A percentile compares a stretch with the other conserved stretches of the same genome.
Conservation (phyloP, 2,797 vertebrate genomes). For the Trichosurus vulpecula region DNA sequence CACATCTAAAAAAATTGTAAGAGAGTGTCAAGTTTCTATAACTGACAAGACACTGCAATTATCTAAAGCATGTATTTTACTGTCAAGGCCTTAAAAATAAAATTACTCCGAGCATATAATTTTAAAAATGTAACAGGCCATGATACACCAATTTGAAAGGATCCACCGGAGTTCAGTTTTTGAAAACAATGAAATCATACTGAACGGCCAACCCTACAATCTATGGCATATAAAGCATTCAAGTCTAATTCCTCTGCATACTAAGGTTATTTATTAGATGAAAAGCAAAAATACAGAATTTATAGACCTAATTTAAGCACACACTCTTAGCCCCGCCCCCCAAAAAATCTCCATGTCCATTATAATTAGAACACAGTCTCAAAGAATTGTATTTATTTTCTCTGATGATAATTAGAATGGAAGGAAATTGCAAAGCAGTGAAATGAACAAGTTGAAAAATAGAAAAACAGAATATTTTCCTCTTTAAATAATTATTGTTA, state of each 20-base stretch:
- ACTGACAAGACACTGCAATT: slow-evolving; percentile 53
- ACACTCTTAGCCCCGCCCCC: neutral
- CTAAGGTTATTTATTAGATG: slow-evolving; percentile 44
- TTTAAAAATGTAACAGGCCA: slow-evolving; percentile 66
- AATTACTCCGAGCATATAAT: slow-evolving; percentile 61
- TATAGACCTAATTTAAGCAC: slow-evolving; percentile 25
- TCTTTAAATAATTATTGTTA: slow-evolving; percentile 56
- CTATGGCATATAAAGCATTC: slow-evolving; percentile 34
- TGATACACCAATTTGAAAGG: slow-evolving; percentile 69
- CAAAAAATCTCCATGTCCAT: neutral
- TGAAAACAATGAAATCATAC: slow-evolving; percentile 61
- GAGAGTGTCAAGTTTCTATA: slow-evolving; percentile 68
- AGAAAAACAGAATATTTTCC: slow-evolving; percentile 50
- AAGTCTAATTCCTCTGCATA: slow-evolving; percentile 39
- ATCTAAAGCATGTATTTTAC: slow-evolving; percentile 63
- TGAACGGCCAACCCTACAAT: slow-evolving; percentile 15
- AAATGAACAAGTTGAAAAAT: slow-evolving; percentile 10
- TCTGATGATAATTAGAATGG: slow-evolving; percentile 46
- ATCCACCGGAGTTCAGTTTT: slow-evolving; percentile 52
- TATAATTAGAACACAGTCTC: slow-evolving; percentile 48
- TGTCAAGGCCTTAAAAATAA: slow-evolving; percentile 63
- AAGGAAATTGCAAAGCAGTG: slow-evolving; percentile 38
- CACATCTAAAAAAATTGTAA: slow-evolving; percentile 28
- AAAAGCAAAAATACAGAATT: slow-evolving; percentile 40
- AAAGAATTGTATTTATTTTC: slow-evolving; percentile 54